Conservation (phyloP, 64 coral and sea anemone species). For the Exaiptasia diaphana region DNA sequence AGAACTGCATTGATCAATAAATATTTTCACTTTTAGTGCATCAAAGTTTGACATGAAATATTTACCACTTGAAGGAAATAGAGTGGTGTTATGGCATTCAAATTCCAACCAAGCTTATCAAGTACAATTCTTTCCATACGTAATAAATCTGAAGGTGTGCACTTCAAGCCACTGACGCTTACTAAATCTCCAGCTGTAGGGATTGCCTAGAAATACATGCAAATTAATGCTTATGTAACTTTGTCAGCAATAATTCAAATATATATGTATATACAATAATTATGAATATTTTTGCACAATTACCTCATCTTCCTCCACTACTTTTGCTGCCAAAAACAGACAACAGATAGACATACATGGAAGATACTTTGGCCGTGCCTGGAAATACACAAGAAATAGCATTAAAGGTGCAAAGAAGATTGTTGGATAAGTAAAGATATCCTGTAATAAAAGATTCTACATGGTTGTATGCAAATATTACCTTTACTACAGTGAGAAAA, state of each 20-base stretch:
- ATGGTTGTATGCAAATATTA: not conserved
- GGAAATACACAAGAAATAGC: not conserved
- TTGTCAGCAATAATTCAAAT: not conserved
- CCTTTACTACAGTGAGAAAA: constrained; percentile 88
- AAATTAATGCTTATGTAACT: not conserved
- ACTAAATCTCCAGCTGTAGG: constrained; percentile 81
- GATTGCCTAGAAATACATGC: constrained; percentile 51
- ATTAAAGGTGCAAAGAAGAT: not conserved
- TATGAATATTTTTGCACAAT: too few species aligned
- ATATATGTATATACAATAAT: too few species aligned
- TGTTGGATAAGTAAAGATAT: not conserved
- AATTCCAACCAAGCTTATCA: constrained; percentile 84
- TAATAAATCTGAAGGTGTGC: constrained; percentile 80
- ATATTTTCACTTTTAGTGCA: not conserved
- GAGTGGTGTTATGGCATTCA: constrained; percentile 75
- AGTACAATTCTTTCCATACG: constrained; percentile 87
- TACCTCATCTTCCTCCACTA: constrained; percentile 95
- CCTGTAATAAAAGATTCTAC: not conserved
- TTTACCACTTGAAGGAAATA: constrained; percentile 88
- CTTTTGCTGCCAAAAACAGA: constrained; percentile 84
- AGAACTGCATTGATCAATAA: not conserved
- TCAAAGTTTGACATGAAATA: not conserved
- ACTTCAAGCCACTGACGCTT: constrained; percentile 76
- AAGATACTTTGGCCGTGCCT: constrained; percentile 84
- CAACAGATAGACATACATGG: constrained; percentile 82